A percentile compares a stretch with the other conserved stretches of the same genome.
phyloP scores from a whole-genome alignment of 2,113 vertebrate genomes.

The Cairina moschata region DNA sequence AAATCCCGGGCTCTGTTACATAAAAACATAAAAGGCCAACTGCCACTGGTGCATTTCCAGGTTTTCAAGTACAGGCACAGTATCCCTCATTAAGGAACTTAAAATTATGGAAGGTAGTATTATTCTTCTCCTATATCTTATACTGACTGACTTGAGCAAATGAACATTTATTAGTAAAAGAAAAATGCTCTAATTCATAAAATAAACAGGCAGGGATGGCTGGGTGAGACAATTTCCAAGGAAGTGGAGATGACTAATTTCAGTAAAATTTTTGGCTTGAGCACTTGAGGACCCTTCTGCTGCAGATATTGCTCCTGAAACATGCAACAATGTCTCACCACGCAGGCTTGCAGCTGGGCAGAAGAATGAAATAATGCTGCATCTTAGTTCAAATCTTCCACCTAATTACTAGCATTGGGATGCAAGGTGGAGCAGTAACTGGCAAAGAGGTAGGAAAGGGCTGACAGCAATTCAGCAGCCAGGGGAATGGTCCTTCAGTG shows the following conservation, averaged over 20 bases:
- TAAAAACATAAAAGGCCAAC: background rate
- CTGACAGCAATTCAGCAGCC: background rate
- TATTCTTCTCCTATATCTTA: background rate
- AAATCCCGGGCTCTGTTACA: background rate
- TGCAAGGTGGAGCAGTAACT: too few species aligned
- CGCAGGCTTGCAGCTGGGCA: fast-evolving
- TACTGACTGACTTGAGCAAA: background rate
- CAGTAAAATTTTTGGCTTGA: background rate
- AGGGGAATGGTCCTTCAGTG: background rate
- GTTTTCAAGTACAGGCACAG: background rate
- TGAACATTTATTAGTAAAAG: background rate
- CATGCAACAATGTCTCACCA: background rate
- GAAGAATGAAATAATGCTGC: background rate
- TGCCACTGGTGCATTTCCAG: background rate
- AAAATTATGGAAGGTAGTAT: background rate
- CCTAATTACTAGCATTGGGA: background rate
- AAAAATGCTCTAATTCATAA: too few species aligned
- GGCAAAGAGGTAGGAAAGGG: background rate
- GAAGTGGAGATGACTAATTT: fast-evolving
- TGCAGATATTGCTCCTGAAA: background rate
- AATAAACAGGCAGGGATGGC: background rate
- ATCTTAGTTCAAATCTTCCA: background rate
- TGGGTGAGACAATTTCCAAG: background rate
- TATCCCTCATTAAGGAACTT: background rate
- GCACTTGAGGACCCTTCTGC: fast-evolving